phyloP scores from a whole-genome alignment of 1,140 invertebrate genomes.

The Drosophila triauraria region DNA sequence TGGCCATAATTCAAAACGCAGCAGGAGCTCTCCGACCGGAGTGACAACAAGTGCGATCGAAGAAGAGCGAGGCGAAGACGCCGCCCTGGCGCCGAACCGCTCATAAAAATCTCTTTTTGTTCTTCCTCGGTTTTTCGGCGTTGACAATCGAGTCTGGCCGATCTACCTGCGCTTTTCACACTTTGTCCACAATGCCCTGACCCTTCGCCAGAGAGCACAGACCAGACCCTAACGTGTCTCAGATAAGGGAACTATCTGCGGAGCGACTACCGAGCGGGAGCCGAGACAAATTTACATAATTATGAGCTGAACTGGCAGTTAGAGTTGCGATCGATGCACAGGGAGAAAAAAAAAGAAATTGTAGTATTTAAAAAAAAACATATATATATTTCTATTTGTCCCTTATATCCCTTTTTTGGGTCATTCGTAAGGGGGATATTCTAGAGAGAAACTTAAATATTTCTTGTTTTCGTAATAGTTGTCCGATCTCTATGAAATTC shows the following conservation, averaged over 20 bases:
- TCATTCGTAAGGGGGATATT: neutral
- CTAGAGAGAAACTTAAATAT: neutral
- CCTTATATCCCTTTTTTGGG: no score
- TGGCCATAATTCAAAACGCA: slow-evolving; percentile 82
- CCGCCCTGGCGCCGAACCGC: slow-evolving; percentile 76
- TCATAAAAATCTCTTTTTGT: slow-evolving; percentile 76
- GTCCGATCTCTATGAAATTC: neutral
- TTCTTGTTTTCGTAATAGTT: neutral
- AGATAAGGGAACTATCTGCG: slow-evolving; percentile 43
- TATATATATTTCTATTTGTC: no score
- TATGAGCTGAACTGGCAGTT: slow-evolving; percentile 54
- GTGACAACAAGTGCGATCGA: slow-evolving; percentile 57
- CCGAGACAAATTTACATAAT: slow-evolving; percentile 73
- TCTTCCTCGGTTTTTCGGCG: slow-evolving; percentile 38
- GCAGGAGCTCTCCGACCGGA: slow-evolving; percentile 57
- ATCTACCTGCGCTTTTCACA: slow-evolving; percentile 63
- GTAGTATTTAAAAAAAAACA: no score
- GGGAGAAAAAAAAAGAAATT: no score
- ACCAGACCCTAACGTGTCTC: slow-evolving; percentile 11
- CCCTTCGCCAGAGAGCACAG: neutral
- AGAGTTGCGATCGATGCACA: slow-evolving; percentile 15
- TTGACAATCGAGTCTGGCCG: slow-evolving; percentile 69
- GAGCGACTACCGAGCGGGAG: slow-evolving; percentile 69
- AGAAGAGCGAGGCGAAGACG: slow-evolving; percentile 43
- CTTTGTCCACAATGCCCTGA: slow-evolving; percentile 47